Conservation (phyloP, 2,113 vertebrate species). For the Trichomycterus rosablanca region DNA sequence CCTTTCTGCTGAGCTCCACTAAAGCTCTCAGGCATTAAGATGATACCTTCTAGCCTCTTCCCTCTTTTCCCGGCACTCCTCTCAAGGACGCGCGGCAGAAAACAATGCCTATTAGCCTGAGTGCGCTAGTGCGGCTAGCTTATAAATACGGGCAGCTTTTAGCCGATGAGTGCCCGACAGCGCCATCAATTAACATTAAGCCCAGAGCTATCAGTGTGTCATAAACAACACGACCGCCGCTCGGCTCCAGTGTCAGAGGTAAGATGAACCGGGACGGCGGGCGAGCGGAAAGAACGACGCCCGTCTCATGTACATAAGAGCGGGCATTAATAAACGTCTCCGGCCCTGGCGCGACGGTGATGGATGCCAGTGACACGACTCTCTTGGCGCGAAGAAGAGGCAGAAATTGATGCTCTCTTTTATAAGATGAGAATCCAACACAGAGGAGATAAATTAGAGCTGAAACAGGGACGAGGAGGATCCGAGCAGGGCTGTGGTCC, state of each 20-base stretch:
- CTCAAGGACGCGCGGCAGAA: slow-evolving; percentile 78
- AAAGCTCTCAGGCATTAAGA: slow-evolving; percentile 57
- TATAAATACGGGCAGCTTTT: slow-evolving; percentile 83
- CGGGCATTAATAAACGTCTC: slow-evolving; percentile 61
- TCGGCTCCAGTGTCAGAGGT: slow-evolving; percentile 76
- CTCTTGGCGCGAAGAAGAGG: slow-evolving; percentile 47
- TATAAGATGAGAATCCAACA: slow-evolving; percentile 33
- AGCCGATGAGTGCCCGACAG: slow-evolving; percentile 78
- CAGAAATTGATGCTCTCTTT: slow-evolving; percentile 35
- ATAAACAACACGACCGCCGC: slow-evolving; percentile 63
- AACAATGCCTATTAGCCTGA: slow-evolving; percentile 82
- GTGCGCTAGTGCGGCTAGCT: slow-evolving; percentile 64
- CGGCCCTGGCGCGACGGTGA: slow-evolving; percentile 53
- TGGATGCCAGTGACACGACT: slow-evolving; percentile 58
- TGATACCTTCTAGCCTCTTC: slow-evolving; percentile 58
- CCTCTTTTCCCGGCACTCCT: slow-evolving; percentile 63
- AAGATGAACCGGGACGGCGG: slow-evolving; percentile 59
- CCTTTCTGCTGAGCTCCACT: slow-evolving; percentile 31
- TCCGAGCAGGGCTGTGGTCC: too few relatives aligned
- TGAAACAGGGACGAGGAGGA: too few relatives aligned
- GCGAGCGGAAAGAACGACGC: slow-evolving; percentile 34
- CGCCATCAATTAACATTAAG: slow-evolving; percentile 77
- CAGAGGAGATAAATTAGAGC: slow-evolving; percentile 25
- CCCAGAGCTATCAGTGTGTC: slow-evolving; percentile 63
- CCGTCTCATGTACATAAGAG: slow-evolving; percentile 64